Percentiles rank a stretch among this genome's conserved stretches.
Evolutionary conservation across 2,888 invertebrate genomes (phyloP).

Genomic region (Volucella inanis): DNA sequence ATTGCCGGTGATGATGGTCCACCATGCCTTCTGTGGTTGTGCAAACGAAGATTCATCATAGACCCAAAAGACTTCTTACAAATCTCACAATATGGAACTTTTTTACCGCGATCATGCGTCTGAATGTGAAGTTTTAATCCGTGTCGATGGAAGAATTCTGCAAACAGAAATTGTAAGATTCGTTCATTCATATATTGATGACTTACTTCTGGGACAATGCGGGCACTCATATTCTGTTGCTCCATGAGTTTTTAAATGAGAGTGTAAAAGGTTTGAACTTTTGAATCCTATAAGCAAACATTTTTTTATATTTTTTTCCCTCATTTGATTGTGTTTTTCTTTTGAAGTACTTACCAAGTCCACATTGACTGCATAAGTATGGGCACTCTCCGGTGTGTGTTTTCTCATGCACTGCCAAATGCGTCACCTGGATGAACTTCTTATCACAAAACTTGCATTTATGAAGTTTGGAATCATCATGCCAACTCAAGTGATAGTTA

Average conservation of each 20-base stretch:
- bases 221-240: conserved; percentile 32
- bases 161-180: background rate
- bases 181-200: background rate
- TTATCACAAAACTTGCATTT: conserved; percentile 68
- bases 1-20: conserved; percentile 22
- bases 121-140: conserved; percentile 38
- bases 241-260: conserved; percentile 27
- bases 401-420: conserved; percentile 59
- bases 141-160: conserved; percentile 39
- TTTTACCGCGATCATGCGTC: conserved; percentile 31
- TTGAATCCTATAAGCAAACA: conserved; percentile 34
- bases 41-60: conserved; percentile 47
- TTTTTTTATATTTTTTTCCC: background rate
- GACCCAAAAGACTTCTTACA: conserved; percentile 46
- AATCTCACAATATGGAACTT: conserved; percentile 13
- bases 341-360: conserved; percentile 25
- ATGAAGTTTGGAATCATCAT: conserved; percentile 57
- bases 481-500: conserved; percentile 62
- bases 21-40: conserved; percentile 53
- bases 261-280: conserved; percentile 1
- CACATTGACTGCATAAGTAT: conserved; percentile 49
- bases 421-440: conserved; percentile 59
- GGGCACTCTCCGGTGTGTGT: conserved; percentile 55
- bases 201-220: conserved; percentile 38
- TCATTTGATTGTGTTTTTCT: no score